Base-by-base conservation (phyloP, 2,888 invertebrate species). In the Caenorhabditis parvicauda region DNA sequence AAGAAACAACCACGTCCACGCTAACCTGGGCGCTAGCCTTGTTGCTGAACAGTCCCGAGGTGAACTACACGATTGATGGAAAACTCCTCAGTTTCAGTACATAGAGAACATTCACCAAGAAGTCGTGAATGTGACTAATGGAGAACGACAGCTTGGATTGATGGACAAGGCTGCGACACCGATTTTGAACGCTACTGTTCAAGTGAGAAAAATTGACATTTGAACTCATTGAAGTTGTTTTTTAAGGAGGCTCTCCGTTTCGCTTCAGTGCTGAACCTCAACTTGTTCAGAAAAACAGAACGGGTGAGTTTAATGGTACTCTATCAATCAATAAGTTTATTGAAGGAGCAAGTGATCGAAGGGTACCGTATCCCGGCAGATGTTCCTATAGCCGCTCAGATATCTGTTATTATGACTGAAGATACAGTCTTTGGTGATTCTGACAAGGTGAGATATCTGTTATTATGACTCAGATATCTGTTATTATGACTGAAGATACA, bases 1-100 rank as follows among this genome's bases (percentile, higher is more conserved):
- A 67, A 32, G 71, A 71, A 7, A 71, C 71, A 1, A 67, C 69
- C 2, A 47, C 63, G 12, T 64, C 59, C 0, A 69, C 69, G 6
- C 45, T 71, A 14, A 54, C 43, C 4, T 67, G 64, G 60, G 67
- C 59, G 3, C 51, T 48, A 25, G 46, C 37, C 2, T 60, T 63
- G 27, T 48, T 55, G 25, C 39, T 57, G 19, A 54, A 62, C 37
- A 32, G 52, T 19, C 54, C 52, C 2, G 49, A 63, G 24, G 51
- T 54, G 41, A 41, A 14, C 25, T 17, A n/a, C n/a, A n/a, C n/a
- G n/a, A n/a, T n/a, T n/a, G n/a, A n/a, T n/a, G n/a, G n/a, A n/a
- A n/a, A n/a, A n/a, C n/a, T n/a, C n/a, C n/a, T n/a, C n/a, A n/a
- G n/a, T n/a, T n/a, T n/a, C n/a, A n/a, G n/a, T n/a, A n/a, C n/a